Evolutionary conservation across 1,140 invertebrate species (phyloP), one percentile per base, ranked within the genome.

Genomic region (Phocides pigmalion): DNA sequence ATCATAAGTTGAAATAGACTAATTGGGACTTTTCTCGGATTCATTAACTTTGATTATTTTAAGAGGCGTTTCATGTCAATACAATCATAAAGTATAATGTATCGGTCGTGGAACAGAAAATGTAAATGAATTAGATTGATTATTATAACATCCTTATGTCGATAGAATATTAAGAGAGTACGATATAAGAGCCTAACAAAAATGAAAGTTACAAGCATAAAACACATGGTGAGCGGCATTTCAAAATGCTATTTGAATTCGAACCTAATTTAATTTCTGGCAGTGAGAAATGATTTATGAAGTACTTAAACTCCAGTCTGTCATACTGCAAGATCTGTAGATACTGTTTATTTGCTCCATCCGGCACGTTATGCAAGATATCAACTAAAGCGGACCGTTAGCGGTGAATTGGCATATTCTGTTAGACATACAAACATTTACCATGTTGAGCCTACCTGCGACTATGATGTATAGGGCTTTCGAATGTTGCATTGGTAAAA

Each of bases 341-440:
- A 61, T 61, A 61, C 58, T 49, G 58, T 61, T 61, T 32, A 61
- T 61, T 61, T 61, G 58, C 51, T 54, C 28, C 32, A 61, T 61
- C 58, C 58, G 58, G 58, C 58, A 61, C 44, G 16, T 61, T 61
- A 61, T 50, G 58, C 58, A 61, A 61, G 46, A 49, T 61, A 61
- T 61, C 44, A 61, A 61, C 56, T 37, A 61, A 22, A 39, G 58
- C 28, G 58, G 41, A 37, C 42, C 12, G 56, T 59, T 35, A 59
- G 58, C 46, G 19, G 58, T 61, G 58, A 61, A 61, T 61, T 61
- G 44, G 56, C 56, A 49, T 61, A 61, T 61, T 61, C 44, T 37
- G 58, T 61, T 61, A 42, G 44, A 47, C 58, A 49, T 61, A 49
- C 58, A 61, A 61, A 61, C 58, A 61, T 61, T 61, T 61, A 61